A percentile compares a stretch with the other conserved stretches of the same genome.
Conservation (phyloP, 2,888 invertebrate species). For the Aelia acuminata region DNA sequence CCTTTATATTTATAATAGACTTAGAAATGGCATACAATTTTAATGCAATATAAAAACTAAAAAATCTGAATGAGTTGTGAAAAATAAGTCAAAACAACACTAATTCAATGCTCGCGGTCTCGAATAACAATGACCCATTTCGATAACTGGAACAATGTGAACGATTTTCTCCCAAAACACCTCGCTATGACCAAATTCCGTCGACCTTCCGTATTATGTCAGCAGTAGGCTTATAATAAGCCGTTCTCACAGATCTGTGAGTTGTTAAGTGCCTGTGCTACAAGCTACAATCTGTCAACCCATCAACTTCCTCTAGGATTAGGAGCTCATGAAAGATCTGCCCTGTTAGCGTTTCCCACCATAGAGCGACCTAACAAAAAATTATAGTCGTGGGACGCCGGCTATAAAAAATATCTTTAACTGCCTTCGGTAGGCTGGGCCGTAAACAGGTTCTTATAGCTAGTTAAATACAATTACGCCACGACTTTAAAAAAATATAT, state of each 20-base stretch:
- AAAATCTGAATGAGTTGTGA: no score
- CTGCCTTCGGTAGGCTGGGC: not conserved
- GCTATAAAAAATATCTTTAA: conserved; percentile 14
- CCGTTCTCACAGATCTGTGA: not conserved
- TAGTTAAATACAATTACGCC: not conserved
- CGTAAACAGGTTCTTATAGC: not conserved
- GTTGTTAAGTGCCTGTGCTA: not conserved
- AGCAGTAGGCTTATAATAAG: not conserved
- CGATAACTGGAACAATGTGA: not conserved
- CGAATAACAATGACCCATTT: not conserved
- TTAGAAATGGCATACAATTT: no score
- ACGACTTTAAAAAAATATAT: not conserved
- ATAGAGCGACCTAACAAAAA: not conserved
- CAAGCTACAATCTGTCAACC: not conserved
- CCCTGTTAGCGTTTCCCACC: not conserved
- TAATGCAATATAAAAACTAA: no score
- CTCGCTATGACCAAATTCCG: not conserved
- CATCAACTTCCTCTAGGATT: not conserved
- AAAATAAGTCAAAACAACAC: not conserved
- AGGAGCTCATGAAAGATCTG: not conserved
- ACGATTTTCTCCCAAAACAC: not conserved
- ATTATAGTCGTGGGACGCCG: not conserved
- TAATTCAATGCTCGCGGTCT: not conserved
- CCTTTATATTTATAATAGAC: no score
- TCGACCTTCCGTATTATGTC: not conserved